Evolutionary conservation across 1,140 invertebrate genomes (phyloP).

Genomic region (Druon quercuslanigerum): DNA sequence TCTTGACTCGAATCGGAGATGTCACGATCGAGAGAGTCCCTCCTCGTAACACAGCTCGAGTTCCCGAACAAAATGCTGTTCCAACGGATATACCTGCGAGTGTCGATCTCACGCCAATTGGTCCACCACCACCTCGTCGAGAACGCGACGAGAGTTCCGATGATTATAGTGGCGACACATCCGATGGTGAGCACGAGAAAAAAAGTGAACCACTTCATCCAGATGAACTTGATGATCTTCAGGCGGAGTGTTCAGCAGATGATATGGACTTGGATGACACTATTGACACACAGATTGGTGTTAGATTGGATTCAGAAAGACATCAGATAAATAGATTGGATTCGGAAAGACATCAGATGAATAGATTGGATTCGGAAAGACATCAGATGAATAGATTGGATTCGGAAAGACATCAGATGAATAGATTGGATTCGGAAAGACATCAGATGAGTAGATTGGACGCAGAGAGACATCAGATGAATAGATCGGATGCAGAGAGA

Average conservation of each 20-base stretch:
- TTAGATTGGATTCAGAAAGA: conserved; percentile 57
- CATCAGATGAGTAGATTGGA: too few species aligned
- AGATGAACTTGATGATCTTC: conserved; percentile 68
- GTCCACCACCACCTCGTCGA: conserved; percentile 46
- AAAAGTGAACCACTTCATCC: conserved; percentile 57
- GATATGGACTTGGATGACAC: conserved; percentile 75
- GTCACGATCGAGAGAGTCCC: conserved; percentile 76
- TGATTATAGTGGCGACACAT: conserved; percentile 65
- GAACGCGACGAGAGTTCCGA: conserved; percentile 66
- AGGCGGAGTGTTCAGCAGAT: conserved; percentile 70
- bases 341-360: not conserved
- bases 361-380: not conserved
- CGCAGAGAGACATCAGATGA: not conserved
- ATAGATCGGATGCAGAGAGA: not conserved
- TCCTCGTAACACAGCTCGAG: conserved; percentile 51
- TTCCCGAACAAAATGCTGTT: conserved; percentile 29
- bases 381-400: conserved; percentile 32
- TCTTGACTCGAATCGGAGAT: conserved; percentile 75
- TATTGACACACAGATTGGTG: conserved; percentile 72
- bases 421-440: conserved; percentile 32
- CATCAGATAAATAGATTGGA: too few species aligned
- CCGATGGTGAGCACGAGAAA: conserved; percentile 63
- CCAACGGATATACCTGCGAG: conserved; percentile 44
- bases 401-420: conserved; percentile 43
- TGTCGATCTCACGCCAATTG: conserved; percentile 41